These are phyloP conservation scores for Cerceris rybyensis DNA, from an alignment of 2,888 invertebrate species.

Conservation along the genomic window DNA sequence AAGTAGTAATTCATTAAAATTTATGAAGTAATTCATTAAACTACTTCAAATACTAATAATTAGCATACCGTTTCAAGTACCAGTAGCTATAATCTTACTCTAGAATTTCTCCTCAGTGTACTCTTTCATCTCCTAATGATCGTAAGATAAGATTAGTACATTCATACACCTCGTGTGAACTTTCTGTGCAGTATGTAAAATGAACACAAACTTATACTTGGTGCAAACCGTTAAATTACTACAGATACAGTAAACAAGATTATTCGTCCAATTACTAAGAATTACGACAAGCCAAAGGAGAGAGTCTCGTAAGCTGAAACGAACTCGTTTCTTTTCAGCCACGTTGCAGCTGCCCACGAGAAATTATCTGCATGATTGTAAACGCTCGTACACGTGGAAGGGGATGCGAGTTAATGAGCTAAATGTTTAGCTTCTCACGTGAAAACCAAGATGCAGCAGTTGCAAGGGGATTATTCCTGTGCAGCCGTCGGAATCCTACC, in stretches of 20 bases:
- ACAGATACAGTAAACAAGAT: not conserved
- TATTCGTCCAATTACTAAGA: not conserved
- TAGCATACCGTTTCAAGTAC: no score
- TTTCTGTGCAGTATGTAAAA: no score
- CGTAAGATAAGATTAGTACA: no score
- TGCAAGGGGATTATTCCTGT: conserved; percentile 27
- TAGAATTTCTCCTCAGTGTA: no score
- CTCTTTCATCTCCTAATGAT: no score
- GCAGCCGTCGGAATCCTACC: not conserved
- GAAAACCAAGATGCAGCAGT: conserved; percentile 17
- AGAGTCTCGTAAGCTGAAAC: not conserved
- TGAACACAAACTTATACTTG: no score
- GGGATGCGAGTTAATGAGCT: conserved; percentile 11
- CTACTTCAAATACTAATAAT: no score
- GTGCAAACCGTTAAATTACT: not conserved
- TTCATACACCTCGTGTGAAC: no score
- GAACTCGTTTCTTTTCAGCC: not conserved
- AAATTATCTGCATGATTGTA: not conserved
- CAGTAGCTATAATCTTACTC: no score
- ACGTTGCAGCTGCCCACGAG: not conserved
- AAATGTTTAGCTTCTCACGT: conserved; percentile 5
- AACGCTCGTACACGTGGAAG: not conserved
- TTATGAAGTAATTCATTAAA: no score
- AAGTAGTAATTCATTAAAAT: no score
- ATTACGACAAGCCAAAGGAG: not conserved